phyloP scores from a whole-genome alignment of 37 sponge, comb jelly and placozoan species.

The Spongilla lacustris region DNA sequence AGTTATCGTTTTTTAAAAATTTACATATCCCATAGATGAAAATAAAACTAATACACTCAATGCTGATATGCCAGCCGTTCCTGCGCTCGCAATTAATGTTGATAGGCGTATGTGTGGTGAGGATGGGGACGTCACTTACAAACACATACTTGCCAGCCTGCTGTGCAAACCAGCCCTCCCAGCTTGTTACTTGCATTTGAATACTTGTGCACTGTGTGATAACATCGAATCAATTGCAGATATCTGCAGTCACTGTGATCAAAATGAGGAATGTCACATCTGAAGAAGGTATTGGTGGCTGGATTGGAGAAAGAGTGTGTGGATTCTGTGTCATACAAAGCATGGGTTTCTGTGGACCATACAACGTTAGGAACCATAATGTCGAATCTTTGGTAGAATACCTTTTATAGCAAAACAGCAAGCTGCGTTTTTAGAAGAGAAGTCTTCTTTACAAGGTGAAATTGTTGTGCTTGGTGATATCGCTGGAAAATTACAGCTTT shows the following conservation, averaged over 20 bases:
- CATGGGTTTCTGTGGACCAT: constrained; percentile 23
- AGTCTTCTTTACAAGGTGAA: constrained; percentile 30
- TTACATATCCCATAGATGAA: too few relatives aligned
- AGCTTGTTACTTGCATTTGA: constrained; percentile 15
- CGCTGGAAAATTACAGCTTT: constrained; percentile 50
- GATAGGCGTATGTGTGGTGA: background rate
- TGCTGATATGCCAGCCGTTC: too few relatives aligned
- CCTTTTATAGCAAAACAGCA: constrained; percentile 37
- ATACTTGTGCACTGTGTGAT: background rate
- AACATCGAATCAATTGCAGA: background rate
- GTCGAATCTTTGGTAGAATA: constrained; percentile 20
- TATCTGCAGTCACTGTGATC: background rate
- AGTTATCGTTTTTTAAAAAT: too few relatives aligned
- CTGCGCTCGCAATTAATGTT: too few relatives aligned
- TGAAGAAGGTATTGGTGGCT: constrained; percentile 3
- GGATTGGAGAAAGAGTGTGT: constrained; percentile 4
- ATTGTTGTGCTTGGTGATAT: constrained; percentile 34
- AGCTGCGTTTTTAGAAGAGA: constrained; percentile 1
- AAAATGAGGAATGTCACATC: background rate
- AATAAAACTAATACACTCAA: too few relatives aligned
- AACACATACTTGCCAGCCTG: constrained; percentile 4
- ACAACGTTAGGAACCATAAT: constrained; percentile 20
- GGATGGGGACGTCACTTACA: constrained; percentile 7
- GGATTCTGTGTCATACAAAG: constrained; percentile 1
- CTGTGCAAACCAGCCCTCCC: constrained; percentile 31